Evolutionary conservation across 1,140 invertebrate genomes (phyloP), one percentile per base, ranked within the genome.

Genomic region (Monomorium pharaonis): DNA sequence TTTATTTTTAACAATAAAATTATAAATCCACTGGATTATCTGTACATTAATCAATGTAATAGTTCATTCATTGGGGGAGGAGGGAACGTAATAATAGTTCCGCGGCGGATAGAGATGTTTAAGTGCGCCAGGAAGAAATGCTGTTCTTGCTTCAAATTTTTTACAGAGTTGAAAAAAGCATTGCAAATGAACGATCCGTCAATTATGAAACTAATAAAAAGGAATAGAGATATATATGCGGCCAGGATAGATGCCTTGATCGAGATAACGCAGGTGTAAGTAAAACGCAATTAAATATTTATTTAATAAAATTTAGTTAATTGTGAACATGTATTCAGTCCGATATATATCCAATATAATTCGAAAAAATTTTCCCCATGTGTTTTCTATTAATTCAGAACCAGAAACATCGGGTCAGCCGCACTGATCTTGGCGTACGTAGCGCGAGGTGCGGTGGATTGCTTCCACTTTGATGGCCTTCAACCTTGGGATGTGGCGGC

Each of bases 401-500:
- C 97, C 12, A 95, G 98, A 60, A 95, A 95, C 37, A 94, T 97
- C 70, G 98, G 98, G 5, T 97, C 97, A 80, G 97, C 97, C 4
- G 97, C 97, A 0, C 86, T 98, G 65, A 96, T 96, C 58, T 93
- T 98, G 88, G 97, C 97, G 83, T 96, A 96, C 77, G 96, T 98
- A 14, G 97, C 98, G 1, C 95, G 93, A 76, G 98, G 97, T 2
- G 93, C 94, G 89, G 94, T 96, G 37, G 97, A 98, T 93, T 96
- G 94, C 16, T 97, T 97, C 91, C 96, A 97, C 56, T 96, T 97
- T 86, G 97, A 97, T 86, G 95, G 95, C 54, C 91, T 97, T 16
- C 95, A 97, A 65, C 92, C 96, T 9, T 98, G 97, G 97, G 97
- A 97, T 91, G 95, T 97, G 18, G 97, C 97, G 33, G 97, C 96